Evolutionary conservation across 2,113 vertebrate genomes (phyloP).

Genomic region (Brachyhypopomus gauderio): DNA sequence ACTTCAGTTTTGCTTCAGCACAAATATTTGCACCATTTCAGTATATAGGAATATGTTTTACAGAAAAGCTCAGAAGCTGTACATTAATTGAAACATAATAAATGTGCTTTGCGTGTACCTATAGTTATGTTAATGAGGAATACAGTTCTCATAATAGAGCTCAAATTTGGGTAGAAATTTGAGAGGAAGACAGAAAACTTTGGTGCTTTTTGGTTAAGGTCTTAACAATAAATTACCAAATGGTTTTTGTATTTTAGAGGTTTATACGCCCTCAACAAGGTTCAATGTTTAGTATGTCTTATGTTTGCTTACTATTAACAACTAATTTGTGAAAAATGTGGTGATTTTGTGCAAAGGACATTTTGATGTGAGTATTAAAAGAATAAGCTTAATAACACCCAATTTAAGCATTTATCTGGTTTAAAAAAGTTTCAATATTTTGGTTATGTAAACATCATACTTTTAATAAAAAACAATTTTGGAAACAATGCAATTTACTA

Average conservation of each 20-base stretch:
- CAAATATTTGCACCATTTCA: background rate
- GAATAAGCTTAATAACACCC: no score
- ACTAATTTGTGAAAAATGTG: background rate
- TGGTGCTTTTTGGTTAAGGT: background rate
- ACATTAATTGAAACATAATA: slow-evolving; percentile 10
- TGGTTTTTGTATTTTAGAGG: background rate
- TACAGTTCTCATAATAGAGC: background rate
- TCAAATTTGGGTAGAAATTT: background rate
- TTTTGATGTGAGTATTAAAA: no score
- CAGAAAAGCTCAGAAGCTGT: slow-evolving; percentile 21
- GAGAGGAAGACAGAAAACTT: background rate
- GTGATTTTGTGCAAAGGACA: no score
- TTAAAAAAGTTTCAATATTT: no score
- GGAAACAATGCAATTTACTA: no score
- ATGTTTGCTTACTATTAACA: background rate
- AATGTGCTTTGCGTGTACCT: slow-evolving; percentile 45
- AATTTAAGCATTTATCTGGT: no score
- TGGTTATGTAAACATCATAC: no score
- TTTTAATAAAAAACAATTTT: no score
- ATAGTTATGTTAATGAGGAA: background rate
- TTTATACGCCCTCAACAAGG: background rate
- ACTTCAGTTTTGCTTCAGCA: background rate
- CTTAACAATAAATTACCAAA: background rate
- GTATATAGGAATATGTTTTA: slow-evolving; percentile 4
- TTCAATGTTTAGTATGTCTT: background rate